phyloP scores from a whole-genome alignment of 2,888 invertebrate species.

The Nasonia oneida region DNA sequence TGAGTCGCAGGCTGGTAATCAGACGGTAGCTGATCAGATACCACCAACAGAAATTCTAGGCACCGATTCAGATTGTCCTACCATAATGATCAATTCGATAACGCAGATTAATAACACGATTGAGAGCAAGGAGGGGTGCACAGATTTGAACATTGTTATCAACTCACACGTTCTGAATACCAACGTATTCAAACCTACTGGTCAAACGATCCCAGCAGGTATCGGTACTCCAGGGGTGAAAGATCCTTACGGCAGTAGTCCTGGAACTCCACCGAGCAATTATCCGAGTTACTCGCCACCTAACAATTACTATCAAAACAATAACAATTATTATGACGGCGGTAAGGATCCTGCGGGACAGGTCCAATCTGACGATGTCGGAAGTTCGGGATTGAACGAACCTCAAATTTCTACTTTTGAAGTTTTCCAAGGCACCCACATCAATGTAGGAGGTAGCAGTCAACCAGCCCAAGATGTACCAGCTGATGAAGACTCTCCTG shows the following conservation, averaged over 20 bases:
- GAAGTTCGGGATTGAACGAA: not conserved
- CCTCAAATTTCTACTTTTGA: conserved; percentile 66
- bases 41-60: conserved; percentile 57
- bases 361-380: conserved; percentile 29
- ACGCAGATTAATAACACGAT: conserved; percentile 76
- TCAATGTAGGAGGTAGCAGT: conserved; percentile 65
- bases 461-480: conserved; percentile 27
- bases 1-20: conserved; percentile 60
- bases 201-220: not conserved
- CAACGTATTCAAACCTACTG: conserved; percentile 76
- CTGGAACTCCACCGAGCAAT: not conserved
- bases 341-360: conserved; percentile 36
- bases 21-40: conserved; percentile 10
- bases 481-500: not conserved
- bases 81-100: conserved; percentile 76
- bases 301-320: not conserved
- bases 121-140: conserved; percentile 84
- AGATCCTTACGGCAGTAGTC: conserved; percentile 28
- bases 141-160: conserved; percentile 86
- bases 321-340: not conserved
- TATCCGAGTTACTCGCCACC: conserved; percentile 23
- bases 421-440: conserved; percentile 72
- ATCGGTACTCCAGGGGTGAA: conserved; percentile 5
- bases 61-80: conserved; percentile 71
- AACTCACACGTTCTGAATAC: conserved; percentile 86